Percentiles rank a stretch among this genome's conserved stretches.
Conservation (phyloP, 1,140 invertebrate species). For the Drosophila prosaltans region DNA sequence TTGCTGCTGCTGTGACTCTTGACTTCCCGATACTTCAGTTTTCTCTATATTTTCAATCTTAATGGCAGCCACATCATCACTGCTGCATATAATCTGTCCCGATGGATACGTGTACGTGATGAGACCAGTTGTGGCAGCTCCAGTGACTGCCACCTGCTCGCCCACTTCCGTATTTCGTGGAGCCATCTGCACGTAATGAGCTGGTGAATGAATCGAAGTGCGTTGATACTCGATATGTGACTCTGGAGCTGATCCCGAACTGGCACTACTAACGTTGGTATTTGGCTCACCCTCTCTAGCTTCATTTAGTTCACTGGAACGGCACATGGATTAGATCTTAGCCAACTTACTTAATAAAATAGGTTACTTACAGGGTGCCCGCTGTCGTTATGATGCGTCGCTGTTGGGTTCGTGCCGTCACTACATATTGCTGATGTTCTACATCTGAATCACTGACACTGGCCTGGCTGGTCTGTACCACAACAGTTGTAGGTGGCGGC, state of each 20-base stretch:
- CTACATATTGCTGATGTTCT: constrained; percentile 56
- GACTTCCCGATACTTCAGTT: constrained; percentile 36
- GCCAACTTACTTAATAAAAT: neutral
- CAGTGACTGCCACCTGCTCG: constrained; percentile 49
- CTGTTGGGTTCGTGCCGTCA: constrained; percentile 54
- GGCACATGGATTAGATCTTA: neutral
- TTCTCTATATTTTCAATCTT: constrained; percentile 76
- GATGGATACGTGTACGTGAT: constrained; percentile 66
- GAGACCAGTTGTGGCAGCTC: constrained; percentile 40
- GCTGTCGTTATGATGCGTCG: constrained; percentile 76
- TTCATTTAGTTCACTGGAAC: constrained; percentile 65
- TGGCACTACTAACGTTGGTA: constrained; percentile 56
- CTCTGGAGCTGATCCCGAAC: constrained; percentile 57
- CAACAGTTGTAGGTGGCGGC: constrained; percentile 51
- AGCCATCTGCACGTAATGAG: constrained; percentile 78
- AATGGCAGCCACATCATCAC: constrained; percentile 62
- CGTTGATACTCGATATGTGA: constrained; percentile 66
- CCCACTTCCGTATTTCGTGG: constrained; percentile 64
- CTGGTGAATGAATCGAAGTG: constrained; percentile 57
- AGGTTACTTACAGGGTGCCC: constrained; percentile 69
- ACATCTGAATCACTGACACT: constrained; percentile 49
- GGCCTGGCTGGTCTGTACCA: constrained; percentile 59
- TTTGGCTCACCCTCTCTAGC: constrained; percentile 62
- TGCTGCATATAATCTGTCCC: constrained; percentile 64
- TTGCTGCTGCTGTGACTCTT: constrained; percentile 55